phyloP scores from a whole-genome alignment of 1,140 invertebrate species.

The Chrysomallon squamiferum region DNA sequence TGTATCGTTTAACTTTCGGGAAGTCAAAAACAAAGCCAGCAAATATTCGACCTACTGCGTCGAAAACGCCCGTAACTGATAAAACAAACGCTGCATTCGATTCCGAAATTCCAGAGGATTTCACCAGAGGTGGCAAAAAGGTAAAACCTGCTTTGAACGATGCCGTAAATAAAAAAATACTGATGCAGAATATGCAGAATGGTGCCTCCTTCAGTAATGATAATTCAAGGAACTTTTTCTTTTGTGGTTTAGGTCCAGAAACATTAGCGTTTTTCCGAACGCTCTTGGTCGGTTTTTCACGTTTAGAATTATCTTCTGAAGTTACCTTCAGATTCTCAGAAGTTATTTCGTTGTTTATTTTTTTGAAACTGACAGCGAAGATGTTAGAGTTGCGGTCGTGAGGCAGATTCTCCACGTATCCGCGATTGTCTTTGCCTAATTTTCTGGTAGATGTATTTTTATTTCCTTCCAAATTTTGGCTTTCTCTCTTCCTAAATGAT shows the following conservation, averaged over 20 bases:
- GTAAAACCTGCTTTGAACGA: slow-evolving; percentile 41
- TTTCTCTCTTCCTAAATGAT: no score
- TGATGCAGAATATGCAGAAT: slow-evolving; percentile 39
- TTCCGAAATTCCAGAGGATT: slow-evolving; percentile 29
- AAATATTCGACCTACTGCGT: slow-evolving; percentile 33
- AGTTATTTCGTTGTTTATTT: no score
- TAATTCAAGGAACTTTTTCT: slow-evolving; percentile 28
- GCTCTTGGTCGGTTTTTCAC: no score
- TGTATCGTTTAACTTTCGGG: slow-evolving; percentile 24
- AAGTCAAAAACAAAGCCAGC: slow-evolving; percentile 37
- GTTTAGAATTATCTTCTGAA: no score
- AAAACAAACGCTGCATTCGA: slow-evolving; percentile 34
- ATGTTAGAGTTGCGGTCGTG: no score
- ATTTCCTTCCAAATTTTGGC: no score
- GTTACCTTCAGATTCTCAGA: no score
- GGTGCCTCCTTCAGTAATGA: slow-evolving; percentile 38
- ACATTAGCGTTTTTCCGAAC: no score
- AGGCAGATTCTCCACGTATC: no score
- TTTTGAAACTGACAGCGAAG: no score
- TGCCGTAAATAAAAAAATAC: slow-evolving; percentile 40
- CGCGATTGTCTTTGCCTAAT: no score
- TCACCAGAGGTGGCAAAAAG: slow-evolving; percentile 44
- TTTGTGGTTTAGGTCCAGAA: not conserved
- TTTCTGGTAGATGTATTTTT: no score
- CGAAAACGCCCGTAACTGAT: slow-evolving; percentile 38